These are phyloP conservation scores for Epinotia ramella DNA, from an alignment of 2,888 invertebrate genomes.

Conservation along the genomic window DNA sequence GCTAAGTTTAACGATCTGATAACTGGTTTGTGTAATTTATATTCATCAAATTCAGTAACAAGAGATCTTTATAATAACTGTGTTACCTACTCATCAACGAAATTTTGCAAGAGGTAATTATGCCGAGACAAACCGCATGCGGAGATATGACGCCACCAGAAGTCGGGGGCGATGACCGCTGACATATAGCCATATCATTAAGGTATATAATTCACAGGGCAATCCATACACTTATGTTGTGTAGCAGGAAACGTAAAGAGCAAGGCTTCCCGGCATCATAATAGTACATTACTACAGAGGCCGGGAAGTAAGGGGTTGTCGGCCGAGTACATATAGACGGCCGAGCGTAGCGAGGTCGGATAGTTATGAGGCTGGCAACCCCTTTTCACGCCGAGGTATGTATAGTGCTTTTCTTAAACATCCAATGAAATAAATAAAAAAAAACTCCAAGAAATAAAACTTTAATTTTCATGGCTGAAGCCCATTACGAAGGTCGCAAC, in stretches of 20 bases:
- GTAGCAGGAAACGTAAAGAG: constrained; percentile 22
- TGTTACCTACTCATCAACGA: constrained; percentile 8
- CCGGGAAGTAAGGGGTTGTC: too few relatives aligned
- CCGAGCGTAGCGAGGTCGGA: too few relatives aligned
- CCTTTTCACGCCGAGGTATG: too few relatives aligned
- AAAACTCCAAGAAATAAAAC: too few relatives aligned
- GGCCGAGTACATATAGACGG: too few relatives aligned
- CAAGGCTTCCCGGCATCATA: not conserved
- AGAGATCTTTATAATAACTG: constrained; percentile 16
- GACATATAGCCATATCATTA: constrained; percentile 15
- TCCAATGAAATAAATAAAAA: too few relatives aligned
- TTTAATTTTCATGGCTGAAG: too few relatives aligned
- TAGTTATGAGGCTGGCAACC: too few relatives aligned
- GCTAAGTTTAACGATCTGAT: not conserved
- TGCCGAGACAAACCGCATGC: constrained; percentile 27
- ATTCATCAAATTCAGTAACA: not conserved
- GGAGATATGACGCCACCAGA: constrained; percentile 19
- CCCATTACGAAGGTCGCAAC: too few relatives aligned
- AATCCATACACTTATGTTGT: constrained; percentile 1
- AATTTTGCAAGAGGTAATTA: constrained; percentile 31
- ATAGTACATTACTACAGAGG: too few relatives aligned
- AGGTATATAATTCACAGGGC: constrained; percentile 5
- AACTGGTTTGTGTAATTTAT: not conserved
- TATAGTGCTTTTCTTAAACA: too few relatives aligned
- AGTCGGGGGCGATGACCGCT: constrained; percentile 29